These are phyloP conservation scores for Otus sunia DNA, from an alignment of 2,113 vertebrate genomes.

Conservation along the genomic window DNA sequence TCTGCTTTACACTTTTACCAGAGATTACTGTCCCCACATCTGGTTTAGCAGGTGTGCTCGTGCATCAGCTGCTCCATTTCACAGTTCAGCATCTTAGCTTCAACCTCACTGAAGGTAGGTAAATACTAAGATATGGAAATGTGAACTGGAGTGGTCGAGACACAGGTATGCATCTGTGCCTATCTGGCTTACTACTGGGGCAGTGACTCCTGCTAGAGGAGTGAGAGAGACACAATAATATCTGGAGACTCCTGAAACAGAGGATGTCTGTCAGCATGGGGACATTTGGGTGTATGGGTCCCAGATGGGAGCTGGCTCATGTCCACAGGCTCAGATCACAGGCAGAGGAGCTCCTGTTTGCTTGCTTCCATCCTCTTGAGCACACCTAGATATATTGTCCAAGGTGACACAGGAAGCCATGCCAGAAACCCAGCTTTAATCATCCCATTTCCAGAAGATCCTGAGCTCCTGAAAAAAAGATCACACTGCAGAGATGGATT, in stretches of 20 bases:
- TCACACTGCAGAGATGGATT: neutral
- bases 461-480: neutral
- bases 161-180: neutral
- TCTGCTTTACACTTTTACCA: neutral
- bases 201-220: neutral
- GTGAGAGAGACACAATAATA: neutral
- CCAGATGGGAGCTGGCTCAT: slow-evolving; percentile 5
- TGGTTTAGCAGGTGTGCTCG: slow-evolving; percentile 18
- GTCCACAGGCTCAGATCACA: neutral
- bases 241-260: neutral
- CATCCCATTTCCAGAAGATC: neutral
- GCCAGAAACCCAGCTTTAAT: neutral
- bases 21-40: slow-evolving; percentile 31
- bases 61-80: slow-evolving; percentile 31
- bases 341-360: neutral
- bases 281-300: neutral
- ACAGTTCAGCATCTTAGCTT: neutral
- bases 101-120: neutral
- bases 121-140: neutral
- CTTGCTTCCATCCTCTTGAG: neutral
- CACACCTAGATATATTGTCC: neutral
- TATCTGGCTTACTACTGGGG: neutral
- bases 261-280: neutral
- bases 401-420: neutral
- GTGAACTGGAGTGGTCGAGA: neutral